phyloP scores from a whole-genome alignment of 1,140 invertebrate genomes.

The Pseudomyrmex concolor region DNA sequence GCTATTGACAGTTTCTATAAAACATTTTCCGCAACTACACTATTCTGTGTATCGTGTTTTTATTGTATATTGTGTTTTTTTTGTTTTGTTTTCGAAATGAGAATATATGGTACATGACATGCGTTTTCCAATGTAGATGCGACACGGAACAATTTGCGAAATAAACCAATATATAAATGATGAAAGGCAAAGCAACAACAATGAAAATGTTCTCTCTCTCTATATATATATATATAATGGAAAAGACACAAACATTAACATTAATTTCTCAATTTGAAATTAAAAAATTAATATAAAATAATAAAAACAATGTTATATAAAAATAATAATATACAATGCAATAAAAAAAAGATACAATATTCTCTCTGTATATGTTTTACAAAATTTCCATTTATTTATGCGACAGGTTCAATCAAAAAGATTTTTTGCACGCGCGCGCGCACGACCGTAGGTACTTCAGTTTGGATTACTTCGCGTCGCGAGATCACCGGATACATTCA shows the following conservation, averaged over 20 bases:
- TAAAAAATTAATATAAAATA: no score
- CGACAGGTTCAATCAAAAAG: background rate
- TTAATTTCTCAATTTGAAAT: no score
- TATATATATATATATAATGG: no score
- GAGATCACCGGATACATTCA: background rate
- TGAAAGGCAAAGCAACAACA: background rate
- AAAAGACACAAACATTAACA: no score
- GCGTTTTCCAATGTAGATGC: background rate
- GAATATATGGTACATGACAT: background rate
- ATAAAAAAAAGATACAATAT: no score
- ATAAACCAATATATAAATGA: background rate
- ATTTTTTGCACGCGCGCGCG: background rate
- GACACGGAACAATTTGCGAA: background rate
- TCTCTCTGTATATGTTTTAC: no score
- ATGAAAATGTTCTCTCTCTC: background rate
- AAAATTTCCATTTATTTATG: background rate
- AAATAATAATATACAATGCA: no score
- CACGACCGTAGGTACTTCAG: background rate
- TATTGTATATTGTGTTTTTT: background rate
- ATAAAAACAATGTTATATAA: no score
- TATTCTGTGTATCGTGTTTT: no score
- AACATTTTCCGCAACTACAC: background rate
- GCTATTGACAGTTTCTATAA: constrained; percentile 3
- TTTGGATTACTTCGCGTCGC: background rate
- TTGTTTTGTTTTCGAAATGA: constrained; percentile 15